A percentile compares a stretch with the other conserved stretches of the same genome.
These are phyloP conservation scores for Helleia helle DNA, from an alignment of 2,888 invertebrate genomes.

Conservation along the genomic window DNA sequence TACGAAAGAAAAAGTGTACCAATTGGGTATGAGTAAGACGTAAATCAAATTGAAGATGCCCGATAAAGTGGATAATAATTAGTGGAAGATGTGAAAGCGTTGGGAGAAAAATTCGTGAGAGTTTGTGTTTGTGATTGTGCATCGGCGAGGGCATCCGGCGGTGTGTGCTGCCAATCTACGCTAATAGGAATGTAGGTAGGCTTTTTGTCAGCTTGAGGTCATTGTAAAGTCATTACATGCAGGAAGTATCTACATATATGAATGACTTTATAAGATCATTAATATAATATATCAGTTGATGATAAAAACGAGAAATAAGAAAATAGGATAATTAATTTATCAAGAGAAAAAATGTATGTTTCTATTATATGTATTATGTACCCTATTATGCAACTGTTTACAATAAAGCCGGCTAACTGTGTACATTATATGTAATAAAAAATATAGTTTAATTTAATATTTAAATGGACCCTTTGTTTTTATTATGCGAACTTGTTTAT, in stretches of 20 bases:
- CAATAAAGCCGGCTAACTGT: too few species aligned
- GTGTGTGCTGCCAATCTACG: constrained; percentile 21
- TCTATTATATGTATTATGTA: too few species aligned
- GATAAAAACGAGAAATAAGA: neutral
- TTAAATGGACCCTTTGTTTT: neutral
- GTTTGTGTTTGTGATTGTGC: constrained; percentile 69
- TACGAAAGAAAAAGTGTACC: constrained; percentile 69
- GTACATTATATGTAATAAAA: constrained; percentile 2
- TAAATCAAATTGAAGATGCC: constrained; percentile 74
- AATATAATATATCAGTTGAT: neutral
- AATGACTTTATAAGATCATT: too few species aligned
- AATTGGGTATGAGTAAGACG: constrained; percentile 65
- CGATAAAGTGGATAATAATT: constrained; percentile 75
- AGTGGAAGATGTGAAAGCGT: constrained; percentile 71
- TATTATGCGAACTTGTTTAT: constrained; percentile 4
- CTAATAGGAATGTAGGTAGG: constrained; percentile 17
- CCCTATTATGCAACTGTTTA: too few species aligned
- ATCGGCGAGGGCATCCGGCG: constrained; percentile 65
- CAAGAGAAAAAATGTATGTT: constrained; percentile 5
- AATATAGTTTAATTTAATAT: neutral
- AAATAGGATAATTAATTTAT: neutral
- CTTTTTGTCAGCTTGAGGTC: constrained; percentile 14
- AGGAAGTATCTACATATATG: neutral
- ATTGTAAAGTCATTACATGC: constrained; percentile 4
- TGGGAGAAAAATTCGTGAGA: constrained; percentile 74